Percentiles rank a stretch among this genome's conserved stretches.
Conservation (phyloP, 53 echinoderm and acorn worm species). For the Stichopus horrens region DNA sequence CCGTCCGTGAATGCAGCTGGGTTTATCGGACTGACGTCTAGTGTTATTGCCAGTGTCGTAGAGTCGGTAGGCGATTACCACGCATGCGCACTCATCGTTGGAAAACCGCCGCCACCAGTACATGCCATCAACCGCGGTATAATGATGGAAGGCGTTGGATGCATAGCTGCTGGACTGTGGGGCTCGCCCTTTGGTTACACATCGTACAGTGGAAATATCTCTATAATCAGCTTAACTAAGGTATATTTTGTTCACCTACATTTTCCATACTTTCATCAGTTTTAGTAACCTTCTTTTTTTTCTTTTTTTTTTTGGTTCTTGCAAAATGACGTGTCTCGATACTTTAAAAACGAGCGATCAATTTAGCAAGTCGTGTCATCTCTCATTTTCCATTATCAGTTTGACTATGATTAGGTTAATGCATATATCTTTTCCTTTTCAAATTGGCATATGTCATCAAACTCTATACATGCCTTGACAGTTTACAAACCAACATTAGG, state of each 20-base stretch:
- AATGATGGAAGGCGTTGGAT: conserved; percentile 71
- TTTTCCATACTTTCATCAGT: background rate
- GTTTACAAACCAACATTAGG: too few relatives aligned
- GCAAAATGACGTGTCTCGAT: too few relatives aligned
- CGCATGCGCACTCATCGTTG: conserved; percentile 23
- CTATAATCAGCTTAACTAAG: conserved; percentile 75
- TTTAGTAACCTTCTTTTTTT: too few relatives aligned
- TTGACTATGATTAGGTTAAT: too few relatives aligned
- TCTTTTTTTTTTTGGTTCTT: too few relatives aligned
- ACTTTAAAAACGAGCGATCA: too few relatives aligned
- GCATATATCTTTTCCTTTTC: too few relatives aligned
- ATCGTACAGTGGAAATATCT: conserved; percentile 77
- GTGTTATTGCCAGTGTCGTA: conserved; percentile 22
- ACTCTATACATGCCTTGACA: too few relatives aligned
- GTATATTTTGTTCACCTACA: conserved; percentile 5
- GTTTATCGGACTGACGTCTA: background rate
- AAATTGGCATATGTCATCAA: too few relatives aligned
- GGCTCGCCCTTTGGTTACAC: conserved; percentile 74
- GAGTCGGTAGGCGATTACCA: conserved; percentile 35
- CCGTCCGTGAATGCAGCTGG: conserved; percentile 2
- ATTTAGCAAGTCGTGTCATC: too few relatives aligned
- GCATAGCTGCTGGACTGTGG: conserved; percentile 73
- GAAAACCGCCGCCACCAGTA: conserved; percentile 58
- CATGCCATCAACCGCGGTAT: conserved; percentile 84
- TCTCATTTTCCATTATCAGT: too few relatives aligned